Percentiles rank a stretch among this genome's conserved stretches.
phyloP scores from a whole-genome alignment of 2,113 vertebrate genomes.

The Campylomormyrus tamandua region DNA sequence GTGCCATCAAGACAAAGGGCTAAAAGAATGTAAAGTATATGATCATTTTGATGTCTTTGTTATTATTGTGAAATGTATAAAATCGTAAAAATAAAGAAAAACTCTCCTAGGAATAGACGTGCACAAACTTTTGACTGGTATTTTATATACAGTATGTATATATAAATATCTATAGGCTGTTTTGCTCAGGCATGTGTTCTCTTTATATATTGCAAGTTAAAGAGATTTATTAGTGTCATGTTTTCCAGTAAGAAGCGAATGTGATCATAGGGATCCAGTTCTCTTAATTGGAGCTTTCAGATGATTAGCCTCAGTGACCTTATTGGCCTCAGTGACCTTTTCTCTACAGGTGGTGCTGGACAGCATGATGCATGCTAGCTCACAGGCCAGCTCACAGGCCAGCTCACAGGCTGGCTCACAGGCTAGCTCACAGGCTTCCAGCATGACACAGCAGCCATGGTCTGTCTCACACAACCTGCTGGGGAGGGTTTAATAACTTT shows the following conservation, averaged over 20 bases:
- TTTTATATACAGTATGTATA: not conserved
- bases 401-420: too few species aligned
- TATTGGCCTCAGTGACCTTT: not conserved
- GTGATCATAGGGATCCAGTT: not conserved
- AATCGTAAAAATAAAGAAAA: not conserved
- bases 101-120: not conserved
- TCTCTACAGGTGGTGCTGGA: not conserved
- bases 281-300: not conserved
- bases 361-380: not conserved
- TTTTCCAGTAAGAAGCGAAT: not conserved
- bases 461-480: not conserved
- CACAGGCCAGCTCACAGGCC: not conserved
- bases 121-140: not conserved
- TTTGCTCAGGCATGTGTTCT: not conserved
- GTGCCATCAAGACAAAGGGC: not conserved
- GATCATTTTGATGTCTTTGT: not conserved
- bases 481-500: conserved; percentile 17
- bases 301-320: not conserved
- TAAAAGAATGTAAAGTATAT: not conserved
- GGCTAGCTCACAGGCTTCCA: conserved; percentile 16
- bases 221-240: not conserved
- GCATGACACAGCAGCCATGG: conserved; percentile 40
- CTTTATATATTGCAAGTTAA: not conserved
- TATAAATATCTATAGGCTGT: not conserved
- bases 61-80: not conserved